These are phyloP conservation scores for Chlorodrepanis virens DNA, from an alignment of 2,113 vertebrate genomes.

Conservation along the genomic window DNA sequence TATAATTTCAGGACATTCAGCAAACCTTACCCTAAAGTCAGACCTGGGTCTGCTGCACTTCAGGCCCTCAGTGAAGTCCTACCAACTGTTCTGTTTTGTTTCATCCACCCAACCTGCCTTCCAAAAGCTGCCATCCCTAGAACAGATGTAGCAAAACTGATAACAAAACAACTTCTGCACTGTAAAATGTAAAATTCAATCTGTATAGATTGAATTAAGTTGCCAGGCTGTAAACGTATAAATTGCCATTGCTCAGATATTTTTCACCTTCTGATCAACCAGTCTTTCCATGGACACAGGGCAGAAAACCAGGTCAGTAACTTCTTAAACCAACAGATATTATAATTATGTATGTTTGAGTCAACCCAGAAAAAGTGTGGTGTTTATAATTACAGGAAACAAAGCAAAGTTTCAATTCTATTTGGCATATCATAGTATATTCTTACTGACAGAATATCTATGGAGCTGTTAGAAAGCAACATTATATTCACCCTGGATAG, in stretches of 20 bases:
- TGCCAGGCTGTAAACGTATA: background rate
- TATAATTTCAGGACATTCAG: background rate
- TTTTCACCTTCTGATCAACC: background rate
- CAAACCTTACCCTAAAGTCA: background rate
- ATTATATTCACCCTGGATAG: background rate
- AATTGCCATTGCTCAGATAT: background rate
- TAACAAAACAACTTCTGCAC: background rate
- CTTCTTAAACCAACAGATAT: background rate
- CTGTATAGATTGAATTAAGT: background rate
- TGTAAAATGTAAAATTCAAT: background rate
- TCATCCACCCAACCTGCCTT: background rate
- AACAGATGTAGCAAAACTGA: background rate
- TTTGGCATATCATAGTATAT: background rate
- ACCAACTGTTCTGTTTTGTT: background rate
- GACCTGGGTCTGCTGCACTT: background rate
- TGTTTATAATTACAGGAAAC: background rate
- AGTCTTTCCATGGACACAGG: background rate
- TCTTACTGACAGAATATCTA: background rate
- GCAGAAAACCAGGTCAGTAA: background rate
- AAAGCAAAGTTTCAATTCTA: background rate
- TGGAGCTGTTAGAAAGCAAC: background rate
- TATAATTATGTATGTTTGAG: background rate
- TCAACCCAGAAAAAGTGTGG: background rate
- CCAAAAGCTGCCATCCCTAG: background rate
- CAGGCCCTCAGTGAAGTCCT: background rate